Conservation (phyloP, 2,113 vertebrate genomes). For the Camelus bactrianus region DNA sequence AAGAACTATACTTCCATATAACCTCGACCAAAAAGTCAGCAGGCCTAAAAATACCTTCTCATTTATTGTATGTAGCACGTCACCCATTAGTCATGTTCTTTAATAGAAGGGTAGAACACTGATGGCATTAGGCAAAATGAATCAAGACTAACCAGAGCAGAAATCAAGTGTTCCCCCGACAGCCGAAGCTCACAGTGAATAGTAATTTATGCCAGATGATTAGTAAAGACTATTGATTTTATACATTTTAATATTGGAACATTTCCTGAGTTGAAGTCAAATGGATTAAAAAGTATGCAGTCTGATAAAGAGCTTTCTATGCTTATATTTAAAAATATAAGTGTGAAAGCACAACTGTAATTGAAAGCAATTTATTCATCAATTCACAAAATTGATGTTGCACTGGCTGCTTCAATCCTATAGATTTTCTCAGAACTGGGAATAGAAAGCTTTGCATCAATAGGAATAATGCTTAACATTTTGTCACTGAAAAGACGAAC, state of each 20-base stretch:
- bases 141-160: conserved; percentile 25
- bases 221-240: conserved; percentile 43
- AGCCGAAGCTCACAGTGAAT: neutral
- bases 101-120: neutral
- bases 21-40: conserved; percentile 35
- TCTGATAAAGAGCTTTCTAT: neutral
- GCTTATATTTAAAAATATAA: neutral
- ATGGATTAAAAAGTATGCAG: conserved; percentile 13
- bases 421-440: conserved; percentile 39
- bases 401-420: neutral
- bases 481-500: neutral
- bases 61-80: conserved; percentile 44
- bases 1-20: conserved; percentile 59
- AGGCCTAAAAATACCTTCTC: neutral
- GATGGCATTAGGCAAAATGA: conserved; percentile 48
- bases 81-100: neutral
- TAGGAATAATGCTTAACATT: conserved; percentile 3
- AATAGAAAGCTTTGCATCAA: neutral
- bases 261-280: conserved; percentile 43
- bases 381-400: conserved; percentile 1
- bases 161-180: conserved; percentile 18
- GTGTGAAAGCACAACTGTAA: conserved; percentile 2
- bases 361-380: conserved; percentile 46
- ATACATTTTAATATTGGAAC: conserved; percentile 22
- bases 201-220: conserved; percentile 10